phyloP scores from a whole-genome alignment of 1,140 invertebrate species.

The Frieseomelitta varia region DNA sequence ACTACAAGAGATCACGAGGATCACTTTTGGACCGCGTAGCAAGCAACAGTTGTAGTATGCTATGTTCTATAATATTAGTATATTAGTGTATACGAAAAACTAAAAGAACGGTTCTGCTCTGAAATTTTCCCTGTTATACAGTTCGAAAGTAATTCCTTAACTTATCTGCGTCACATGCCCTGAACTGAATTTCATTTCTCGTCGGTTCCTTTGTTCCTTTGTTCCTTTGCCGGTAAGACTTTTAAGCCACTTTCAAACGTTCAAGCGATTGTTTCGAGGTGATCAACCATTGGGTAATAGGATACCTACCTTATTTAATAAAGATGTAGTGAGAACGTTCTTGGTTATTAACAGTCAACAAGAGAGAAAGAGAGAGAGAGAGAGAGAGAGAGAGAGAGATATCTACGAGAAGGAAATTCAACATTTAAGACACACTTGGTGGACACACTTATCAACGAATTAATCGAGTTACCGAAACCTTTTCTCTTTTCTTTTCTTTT shows the following conservation, averaged over 20 bases:
- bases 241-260: conserved; percentile 47
- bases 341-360: conserved; percentile 16
- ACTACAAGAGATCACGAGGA: background rate
- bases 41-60: conserved; percentile 35
- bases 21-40: conserved; percentile 43
- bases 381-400: background rate
- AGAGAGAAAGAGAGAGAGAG: conserved; percentile 27
- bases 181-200: conserved; percentile 2
- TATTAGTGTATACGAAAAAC: conserved; percentile 14
- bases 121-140: conserved; percentile 36
- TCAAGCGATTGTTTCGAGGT: conserved; percentile 39
- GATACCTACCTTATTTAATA: conserved; percentile 34
- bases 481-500: background rate
- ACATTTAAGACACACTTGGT: conserved; percentile 6
- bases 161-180: background rate
- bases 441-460: background rate
- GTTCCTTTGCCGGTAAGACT: conserved; percentile 8
- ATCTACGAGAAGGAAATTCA: background rate
- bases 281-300: conserved; percentile 22
- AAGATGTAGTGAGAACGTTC: conserved; percentile 47
- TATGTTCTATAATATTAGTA: conserved; percentile 8
- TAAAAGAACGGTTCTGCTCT: conserved; percentile 26
- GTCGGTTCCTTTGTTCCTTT: background rate
- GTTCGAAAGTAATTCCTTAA: conserved; percentile 21
- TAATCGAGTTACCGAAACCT: background rate